Evolutionary conservation across 2,888 invertebrate species (phyloP).

Genomic region (Aleiodes alternator): DNA sequence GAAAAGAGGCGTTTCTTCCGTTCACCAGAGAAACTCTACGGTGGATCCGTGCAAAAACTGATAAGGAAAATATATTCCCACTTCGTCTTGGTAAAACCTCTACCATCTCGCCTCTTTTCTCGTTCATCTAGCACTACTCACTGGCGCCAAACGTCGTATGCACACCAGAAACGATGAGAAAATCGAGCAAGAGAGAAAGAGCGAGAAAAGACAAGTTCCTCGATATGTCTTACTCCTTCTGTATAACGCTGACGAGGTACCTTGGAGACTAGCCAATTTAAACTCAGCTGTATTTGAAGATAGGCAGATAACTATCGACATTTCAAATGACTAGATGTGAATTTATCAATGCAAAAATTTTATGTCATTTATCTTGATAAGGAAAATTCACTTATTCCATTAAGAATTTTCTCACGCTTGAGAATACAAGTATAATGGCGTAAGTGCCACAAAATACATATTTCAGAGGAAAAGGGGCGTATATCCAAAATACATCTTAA

Average conservation of each 20-base stretch:
- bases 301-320: conserved; percentile 53
- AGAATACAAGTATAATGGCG: too few species aligned
- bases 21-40: conserved; percentile 6
- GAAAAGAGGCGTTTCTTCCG: conserved; percentile 5
- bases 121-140: conserved; percentile 4
- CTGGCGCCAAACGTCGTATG: conserved; percentile 20
- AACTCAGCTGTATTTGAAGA: conserved; percentile 51
- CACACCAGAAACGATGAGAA: conserved; percentile 6
- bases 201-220: too few species aligned
- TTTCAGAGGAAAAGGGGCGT: too few species aligned
- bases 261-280: conserved; percentile 62
- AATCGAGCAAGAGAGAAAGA: neutral
- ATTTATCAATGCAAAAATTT: too few species aligned
- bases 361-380: neutral
- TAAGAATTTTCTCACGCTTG: too few species aligned
- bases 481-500: too few species aligned
- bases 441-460: too few species aligned
- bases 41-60: conserved; percentile 57
- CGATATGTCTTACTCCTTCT: neutral
- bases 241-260: conserved; percentile 58
- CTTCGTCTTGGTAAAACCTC: conserved; percentile 42
- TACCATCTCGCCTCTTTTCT: conserved; percentile 46
- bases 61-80: conserved; percentile 60
- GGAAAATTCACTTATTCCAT: neutral
- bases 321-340: conserved; percentile 49